Base-by-base conservation (phyloP, 2,113 vertebrate genomes). In the Archocentrus centrarchus region DNA sequence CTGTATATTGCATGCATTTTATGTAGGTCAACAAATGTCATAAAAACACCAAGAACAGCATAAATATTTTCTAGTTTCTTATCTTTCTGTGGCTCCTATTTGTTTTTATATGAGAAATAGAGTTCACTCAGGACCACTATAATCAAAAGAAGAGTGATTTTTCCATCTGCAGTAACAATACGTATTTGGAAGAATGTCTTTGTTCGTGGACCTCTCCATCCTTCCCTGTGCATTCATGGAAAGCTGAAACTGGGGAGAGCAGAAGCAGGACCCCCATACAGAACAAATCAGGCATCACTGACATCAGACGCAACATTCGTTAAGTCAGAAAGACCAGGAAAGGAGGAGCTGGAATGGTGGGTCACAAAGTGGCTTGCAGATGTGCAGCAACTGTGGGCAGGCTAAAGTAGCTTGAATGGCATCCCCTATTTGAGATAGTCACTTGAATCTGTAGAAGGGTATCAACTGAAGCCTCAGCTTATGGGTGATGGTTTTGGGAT, bases 351-450 rank as follows among this genome's bases (percentile, higher is more conserved):
- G 27, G 20, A 14, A 44, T 53, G 24, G 15, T 73, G 44, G 66
- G 66, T 73, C 41, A 32, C 17, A 32, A 73, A 73, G 66, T 20
- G 17, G 66, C 17, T 73, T 53, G 66, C 66, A 73, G 66, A n/a
- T 53, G 10, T 73, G 17, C 30, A 73, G 27, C 22, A 68, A 68
- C 50, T 7, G 44, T 7, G 27, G 44, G 53, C 18, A 10, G 53
- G 55, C 10, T 58, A 58, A 22, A 58, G 55, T 6, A 53, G 66
- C 66, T 30, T 70, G 66, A 47, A 47, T 47, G 17, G 22, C 44
- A 22, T 47, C 22, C 2, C 39, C 13, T 47, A 15, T 50, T 30
- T 50, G 15, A 30, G 44, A 50, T 17, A 8, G 14, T 30, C 14
- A 30, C 3, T 2, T 55, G 53, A 17, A n/a, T 55, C 7, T 55